Conservation (phyloP, 2,797 vertebrate genomes). For the Falco naumanni region DNA sequence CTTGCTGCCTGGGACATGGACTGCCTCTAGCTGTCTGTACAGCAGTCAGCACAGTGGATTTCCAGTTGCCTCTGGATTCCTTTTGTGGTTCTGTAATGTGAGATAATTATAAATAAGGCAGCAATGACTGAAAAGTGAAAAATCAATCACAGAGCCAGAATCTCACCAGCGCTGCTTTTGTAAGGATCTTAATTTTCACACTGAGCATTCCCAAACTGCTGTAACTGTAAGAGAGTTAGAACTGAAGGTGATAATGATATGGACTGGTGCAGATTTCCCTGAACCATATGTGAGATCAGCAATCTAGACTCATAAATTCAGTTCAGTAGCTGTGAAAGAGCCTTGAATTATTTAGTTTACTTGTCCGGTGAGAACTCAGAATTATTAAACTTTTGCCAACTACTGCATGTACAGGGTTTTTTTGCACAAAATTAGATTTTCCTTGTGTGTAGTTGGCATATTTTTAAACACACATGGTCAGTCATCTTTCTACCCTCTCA, state of each 20-base stretch:
- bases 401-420: not conserved
- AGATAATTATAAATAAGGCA: not conserved
- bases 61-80: not conserved
- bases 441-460: not conserved
- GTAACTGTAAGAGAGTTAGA: constrained; percentile 30
- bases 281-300: constrained; percentile 17
- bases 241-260: constrained; percentile 59
- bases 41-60: not conserved
- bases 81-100: not conserved
- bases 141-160: not conserved
- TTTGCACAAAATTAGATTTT: not conserved
- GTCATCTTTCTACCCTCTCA: not conserved
- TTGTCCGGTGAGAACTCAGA: constrained; percentile 10
- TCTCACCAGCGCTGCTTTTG: constrained; percentile 8
- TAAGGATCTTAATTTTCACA: constrained; percentile 30
- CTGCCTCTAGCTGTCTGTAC: not conserved
- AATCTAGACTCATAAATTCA: constrained; percentile 39
- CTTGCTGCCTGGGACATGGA: not conserved
- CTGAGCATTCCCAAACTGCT: constrained; percentile 37
- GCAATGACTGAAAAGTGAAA: not conserved
- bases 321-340: constrained; percentile 42
- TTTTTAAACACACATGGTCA: not conserved
- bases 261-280: constrained; percentile 55
- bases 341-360: constrained; percentile 41
- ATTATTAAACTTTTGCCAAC: constrained; percentile 36